Evolutionary conservation across 2,888 invertebrate genomes (phyloP).

Genomic region (Lithophane ornitopus): DNA sequence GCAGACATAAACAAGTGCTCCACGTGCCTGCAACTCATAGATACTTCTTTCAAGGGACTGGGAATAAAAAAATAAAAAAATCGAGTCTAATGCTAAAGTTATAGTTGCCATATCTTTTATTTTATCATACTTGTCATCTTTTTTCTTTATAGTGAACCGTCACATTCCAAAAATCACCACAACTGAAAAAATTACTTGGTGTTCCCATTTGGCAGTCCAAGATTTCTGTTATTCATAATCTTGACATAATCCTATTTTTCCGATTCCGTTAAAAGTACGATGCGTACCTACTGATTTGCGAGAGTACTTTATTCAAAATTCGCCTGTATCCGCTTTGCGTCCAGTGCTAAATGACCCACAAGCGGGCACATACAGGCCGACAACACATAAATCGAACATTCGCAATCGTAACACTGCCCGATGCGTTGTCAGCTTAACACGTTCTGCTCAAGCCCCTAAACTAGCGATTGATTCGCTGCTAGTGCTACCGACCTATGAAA

Average conservation of each 20-base stretch:
- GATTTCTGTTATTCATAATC: neutral
- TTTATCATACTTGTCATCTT: no score
- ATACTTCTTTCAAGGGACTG: slow-evolving; percentile 10
- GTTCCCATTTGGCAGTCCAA: neutral
- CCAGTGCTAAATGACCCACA: slow-evolving; percentile 54
- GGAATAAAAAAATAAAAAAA: slow-evolving; percentile 45
- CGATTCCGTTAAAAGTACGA: neutral
- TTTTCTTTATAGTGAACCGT: neutral
- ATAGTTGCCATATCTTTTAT: no score
- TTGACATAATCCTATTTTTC: neutral
- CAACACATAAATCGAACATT: slow-evolving; percentile 68
- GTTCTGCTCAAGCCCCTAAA: slow-evolving; percentile 50
- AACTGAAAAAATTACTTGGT: neutral
- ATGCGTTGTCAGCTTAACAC: slow-evolving; percentile 69
- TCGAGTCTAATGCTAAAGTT: neutral
- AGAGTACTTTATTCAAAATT: slow-evolving; percentile 24
- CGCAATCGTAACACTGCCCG: slow-evolving; percentile 60
- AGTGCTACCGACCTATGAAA: neutral
- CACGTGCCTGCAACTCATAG: slow-evolving; percentile 47
- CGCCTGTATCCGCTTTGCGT: slow-evolving; percentile 11
- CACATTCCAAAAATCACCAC: neutral
- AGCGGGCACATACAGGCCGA: slow-evolving; percentile 40
- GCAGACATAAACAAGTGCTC: slow-evolving; percentile 37
- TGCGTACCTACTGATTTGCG: no score
- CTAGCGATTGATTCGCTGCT: slow-evolving; percentile 36